A percentile compares a stretch with the other conserved stretches of the same genome.
Evolutionary conservation across 2,113 vertebrate genomes (phyloP).

Genomic region (Eptesicus fuscus): DNA sequence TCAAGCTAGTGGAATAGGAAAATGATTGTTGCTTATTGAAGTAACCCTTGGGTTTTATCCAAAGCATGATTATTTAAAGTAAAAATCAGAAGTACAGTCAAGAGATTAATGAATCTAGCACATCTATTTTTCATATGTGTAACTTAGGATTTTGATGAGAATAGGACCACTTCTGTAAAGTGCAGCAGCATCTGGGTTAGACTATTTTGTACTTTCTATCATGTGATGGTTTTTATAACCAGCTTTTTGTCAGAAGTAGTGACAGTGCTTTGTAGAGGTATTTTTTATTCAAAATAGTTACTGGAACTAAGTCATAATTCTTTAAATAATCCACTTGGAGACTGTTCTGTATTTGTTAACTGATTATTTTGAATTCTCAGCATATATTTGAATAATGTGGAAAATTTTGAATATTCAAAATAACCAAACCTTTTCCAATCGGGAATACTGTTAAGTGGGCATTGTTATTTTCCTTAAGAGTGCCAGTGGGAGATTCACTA

Average conservation of each 20-base stretch:
- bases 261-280: background rate
- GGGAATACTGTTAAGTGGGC: background rate
- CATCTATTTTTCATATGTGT: background rate
- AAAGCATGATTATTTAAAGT: background rate
- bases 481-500: background rate
- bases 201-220: background rate
- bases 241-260: background rate
- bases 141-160: background rate
- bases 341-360: background rate
- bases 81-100: background rate
- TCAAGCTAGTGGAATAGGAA: background rate
- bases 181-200: background rate
- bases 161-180: background rate
- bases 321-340: background rate
- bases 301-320: background rate
- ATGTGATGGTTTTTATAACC: background rate
- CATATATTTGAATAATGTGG: background rate
- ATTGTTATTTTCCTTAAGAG: background rate
- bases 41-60: background rate
- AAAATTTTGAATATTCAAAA: background rate
- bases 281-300: background rate
- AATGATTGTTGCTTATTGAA: background rate
- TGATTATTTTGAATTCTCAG: constrained; percentile 16
- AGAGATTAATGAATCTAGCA: background rate
- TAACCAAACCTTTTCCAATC: background rate